phyloP scores from a whole-genome alignment of 1,140 invertebrate species.

The Drosophila erecta region DNA sequence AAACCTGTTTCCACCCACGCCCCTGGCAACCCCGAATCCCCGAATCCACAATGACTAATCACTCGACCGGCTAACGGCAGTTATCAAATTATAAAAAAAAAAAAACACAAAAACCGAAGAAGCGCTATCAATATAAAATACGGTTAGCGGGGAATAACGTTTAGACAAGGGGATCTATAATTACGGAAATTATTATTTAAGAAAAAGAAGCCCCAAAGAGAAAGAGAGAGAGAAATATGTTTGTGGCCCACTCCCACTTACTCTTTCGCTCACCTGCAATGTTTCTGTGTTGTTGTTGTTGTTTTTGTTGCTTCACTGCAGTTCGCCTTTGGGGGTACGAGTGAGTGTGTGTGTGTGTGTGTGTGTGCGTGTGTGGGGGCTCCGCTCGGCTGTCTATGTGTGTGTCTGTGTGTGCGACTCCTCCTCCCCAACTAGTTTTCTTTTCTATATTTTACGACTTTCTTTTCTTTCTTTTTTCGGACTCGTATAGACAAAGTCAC shows the following conservation, averaged over 20 bases:
- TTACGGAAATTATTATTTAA: conserved; percentile 3
- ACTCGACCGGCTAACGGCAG: conserved; percentile 36
- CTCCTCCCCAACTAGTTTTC: conserved; percentile 65
- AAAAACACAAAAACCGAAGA: conserved; percentile 16
- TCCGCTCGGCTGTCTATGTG: conserved; percentile 12
- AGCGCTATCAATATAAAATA: conserved; percentile 32
- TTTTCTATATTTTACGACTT: conserved; percentile 78
- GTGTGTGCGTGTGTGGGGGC: conserved; percentile 29
- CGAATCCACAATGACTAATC: conserved; percentile 38
- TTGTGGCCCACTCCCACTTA: conserved; percentile 39
- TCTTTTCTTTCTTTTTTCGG: conserved; percentile 64
- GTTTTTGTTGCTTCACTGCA: conserved; percentile 56
- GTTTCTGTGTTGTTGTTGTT: conserved; percentile 50
- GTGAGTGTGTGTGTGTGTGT: conserved; percentile 27
- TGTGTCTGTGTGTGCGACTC: conserved; percentile 50
- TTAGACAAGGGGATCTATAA: conserved; percentile 25
- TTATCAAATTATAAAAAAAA: conserved; percentile 35
- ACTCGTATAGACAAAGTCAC: conserved; percentile 62
- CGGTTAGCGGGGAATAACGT: conserved; percentile 30
- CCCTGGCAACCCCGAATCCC: conserved; percentile 7
- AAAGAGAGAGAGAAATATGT: conserved; percentile 12
- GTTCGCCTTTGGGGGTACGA: conserved; percentile 39
- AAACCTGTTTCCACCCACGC: conserved; percentile 46
- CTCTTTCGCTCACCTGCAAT: conserved; percentile 72
- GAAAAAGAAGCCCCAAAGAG: conserved; percentile 15